Conservation (phyloP, 1,140 invertebrate species). For the Dreissena rostriformis region DNA sequence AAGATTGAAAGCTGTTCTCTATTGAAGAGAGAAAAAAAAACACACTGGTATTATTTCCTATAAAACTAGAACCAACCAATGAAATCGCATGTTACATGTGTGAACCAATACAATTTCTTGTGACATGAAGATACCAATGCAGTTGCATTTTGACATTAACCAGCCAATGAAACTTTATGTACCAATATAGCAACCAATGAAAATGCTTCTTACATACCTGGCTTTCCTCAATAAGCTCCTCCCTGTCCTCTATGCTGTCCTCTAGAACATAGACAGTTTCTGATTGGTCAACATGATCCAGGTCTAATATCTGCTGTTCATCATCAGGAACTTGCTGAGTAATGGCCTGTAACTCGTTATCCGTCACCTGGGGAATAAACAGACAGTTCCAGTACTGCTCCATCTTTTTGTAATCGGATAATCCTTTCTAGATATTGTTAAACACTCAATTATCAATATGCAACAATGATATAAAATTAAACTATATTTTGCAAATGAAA, state of each 20-base stretch:
- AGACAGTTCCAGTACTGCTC: too few species aligned
- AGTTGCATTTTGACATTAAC: background rate
- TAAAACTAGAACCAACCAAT: background rate
- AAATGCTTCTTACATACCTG: slow-evolving; percentile 17
- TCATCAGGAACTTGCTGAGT: slow-evolving; percentile 60
- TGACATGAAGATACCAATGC: background rate
- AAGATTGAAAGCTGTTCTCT: too few species aligned
- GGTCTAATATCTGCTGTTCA: slow-evolving; percentile 17
- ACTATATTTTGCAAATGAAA: background rate
- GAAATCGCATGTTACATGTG: background rate
- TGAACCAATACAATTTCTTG: background rate
- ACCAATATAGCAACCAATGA: background rate
- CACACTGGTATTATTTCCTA: background rate
- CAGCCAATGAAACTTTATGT: background rate
- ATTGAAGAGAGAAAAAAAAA: too few species aligned
- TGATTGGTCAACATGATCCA: slow-evolving; percentile 26
- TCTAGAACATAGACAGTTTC: slow-evolving; percentile 29
- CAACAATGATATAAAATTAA: background rate
- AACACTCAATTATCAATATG: too few species aligned
- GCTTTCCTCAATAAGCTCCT: slow-evolving; percentile 50
- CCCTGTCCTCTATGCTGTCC: slow-evolving; percentile 45
- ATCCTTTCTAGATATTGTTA: too few species aligned
- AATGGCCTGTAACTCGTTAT: slow-evolving; percentile 79
- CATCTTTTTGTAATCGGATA: too few species aligned
- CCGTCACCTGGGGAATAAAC: slow-evolving; percentile 69